Conservation (phyloP, 2,113 vertebrate species). For the Equus przewalskii region DNA sequence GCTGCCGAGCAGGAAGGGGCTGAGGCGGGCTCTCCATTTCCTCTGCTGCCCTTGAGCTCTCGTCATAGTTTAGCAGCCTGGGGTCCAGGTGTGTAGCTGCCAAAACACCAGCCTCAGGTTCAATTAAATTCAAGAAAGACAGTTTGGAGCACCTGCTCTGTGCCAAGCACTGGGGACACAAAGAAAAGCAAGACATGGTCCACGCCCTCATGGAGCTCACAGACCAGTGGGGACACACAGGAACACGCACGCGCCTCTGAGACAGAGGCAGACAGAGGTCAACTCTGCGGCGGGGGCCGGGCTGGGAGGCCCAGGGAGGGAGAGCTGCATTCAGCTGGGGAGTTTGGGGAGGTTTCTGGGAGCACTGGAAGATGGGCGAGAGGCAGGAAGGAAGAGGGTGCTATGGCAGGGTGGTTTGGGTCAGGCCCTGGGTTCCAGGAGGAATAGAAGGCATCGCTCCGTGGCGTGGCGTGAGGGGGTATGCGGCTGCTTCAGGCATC, state of each 20-base stretch:
- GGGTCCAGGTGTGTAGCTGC: not conserved
- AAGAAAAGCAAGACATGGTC: not conserved
- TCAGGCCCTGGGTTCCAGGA: not conserved
- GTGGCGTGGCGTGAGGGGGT: accelerated
- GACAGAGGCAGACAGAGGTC: not conserved
- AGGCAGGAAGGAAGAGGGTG: not conserved
- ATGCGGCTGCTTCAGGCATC: not conserved
- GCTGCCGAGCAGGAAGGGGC: not conserved
- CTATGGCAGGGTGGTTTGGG: not conserved
- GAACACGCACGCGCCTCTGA: not conserved
- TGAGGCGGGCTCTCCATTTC: not conserved
- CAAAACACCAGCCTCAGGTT: not conserved
- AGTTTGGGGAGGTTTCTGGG: not conserved
- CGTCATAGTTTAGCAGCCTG: not conserved
- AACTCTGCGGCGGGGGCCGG: not conserved
- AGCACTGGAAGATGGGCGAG: accelerated
- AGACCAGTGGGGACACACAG: accelerated
- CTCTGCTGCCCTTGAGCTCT: not conserved
- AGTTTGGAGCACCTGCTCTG: not conserved
- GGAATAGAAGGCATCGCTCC: accelerated
- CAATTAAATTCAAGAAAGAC: not conserved
- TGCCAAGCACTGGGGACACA: not conserved
- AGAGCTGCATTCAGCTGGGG: not conserved
- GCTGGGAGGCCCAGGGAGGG: not conserved
- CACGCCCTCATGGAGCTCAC: not conserved